Evolutionary conservation across 2,113 vertebrate genomes (phyloP), one percentile per base, ranked within the genome.

Genomic region (Xenopus laevis): DNA sequence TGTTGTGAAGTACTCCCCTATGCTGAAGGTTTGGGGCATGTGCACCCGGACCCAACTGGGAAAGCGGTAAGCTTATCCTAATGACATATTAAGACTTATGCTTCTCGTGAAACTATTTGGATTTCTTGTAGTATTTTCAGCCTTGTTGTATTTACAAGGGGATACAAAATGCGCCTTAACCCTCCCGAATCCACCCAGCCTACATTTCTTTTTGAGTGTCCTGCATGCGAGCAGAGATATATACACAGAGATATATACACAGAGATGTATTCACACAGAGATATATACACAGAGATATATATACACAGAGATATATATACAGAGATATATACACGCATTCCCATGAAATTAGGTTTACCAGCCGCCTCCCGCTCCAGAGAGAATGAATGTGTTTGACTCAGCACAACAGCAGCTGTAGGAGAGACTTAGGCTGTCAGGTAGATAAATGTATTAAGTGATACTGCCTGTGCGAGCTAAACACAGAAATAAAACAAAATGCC

Each of bases 261-360:
- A n/a, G n/a, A n/a, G n/a, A n/a, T n/a, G n/a, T n/a, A n/a, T n/a
- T n/a, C n/a, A n/a, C n/a, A n/a, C n/a, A n/a, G n/a, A n/a, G n/a
- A n/a, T n/a, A n/a, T n/a, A n/a, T n/a, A n/a, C n/a, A n/a, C n/a
- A n/a, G n/a, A n/a, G n/a, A n/a, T n/a, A n/a, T n/a, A n/a, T n/a
- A n/a, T n/a, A n/a, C n/a, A n/a, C n/a, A n/a, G n/a, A n/a, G n/a
- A n/a, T n/a, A n/a, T n/a, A n/a, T n/a, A n/a, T n/a, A n/a, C 47
- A 50, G 47, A 50, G 11, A 46, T 46, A 16, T 65, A 46, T 23
- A 50, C 13, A 67, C 21, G 3, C 21, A 20, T 52, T 72, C 71
- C 45, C 47, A 70, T 77, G 61, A 72, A 81, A 82, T 78, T 72
- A 79, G 74, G 66, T 68, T 69, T 76, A 76, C 73, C 73, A 76